phyloP scores from a whole-genome alignment of 2,888 invertebrate genomes.

The Epicampocera succincta region DNA sequence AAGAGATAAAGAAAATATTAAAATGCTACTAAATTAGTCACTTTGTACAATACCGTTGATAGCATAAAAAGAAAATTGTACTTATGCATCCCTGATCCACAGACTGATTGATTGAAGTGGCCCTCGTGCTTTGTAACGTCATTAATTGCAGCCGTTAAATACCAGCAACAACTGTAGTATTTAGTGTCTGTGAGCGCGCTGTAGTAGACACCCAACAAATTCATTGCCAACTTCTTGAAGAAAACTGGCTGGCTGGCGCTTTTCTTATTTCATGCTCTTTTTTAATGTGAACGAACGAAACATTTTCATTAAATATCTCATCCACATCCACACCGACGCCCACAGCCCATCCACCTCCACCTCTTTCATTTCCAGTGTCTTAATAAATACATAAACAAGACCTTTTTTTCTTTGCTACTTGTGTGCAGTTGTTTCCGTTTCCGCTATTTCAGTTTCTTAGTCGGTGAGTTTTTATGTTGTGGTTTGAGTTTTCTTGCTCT shows the following conservation, averaged over 20 bases:
- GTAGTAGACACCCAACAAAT: slow-evolving; percentile 42
- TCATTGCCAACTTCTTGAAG: slow-evolving; percentile 64
- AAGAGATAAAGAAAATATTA: too few species aligned
- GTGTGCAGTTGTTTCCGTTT: slow-evolving; percentile 66
- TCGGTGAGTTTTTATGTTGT: slow-evolving; percentile 48
- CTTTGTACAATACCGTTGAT: too few species aligned
- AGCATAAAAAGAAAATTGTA: too few species aligned
- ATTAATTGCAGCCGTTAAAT: slow-evolving; percentile 31
- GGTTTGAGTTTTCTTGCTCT: slow-evolving; percentile 54
- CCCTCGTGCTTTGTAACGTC: slow-evolving; percentile 18
- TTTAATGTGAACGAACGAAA: slow-evolving; percentile 49
- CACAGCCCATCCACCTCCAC: background rate
- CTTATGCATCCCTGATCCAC: too few species aligned
- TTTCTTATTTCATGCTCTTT: slow-evolving; percentile 35
- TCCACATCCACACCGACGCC: too few species aligned
- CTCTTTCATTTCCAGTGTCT: background rate
- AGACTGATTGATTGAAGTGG: too few species aligned
- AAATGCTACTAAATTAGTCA: too few species aligned
- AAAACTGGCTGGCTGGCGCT: slow-evolving; percentile 56
- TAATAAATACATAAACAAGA: slow-evolving; percentile 43
- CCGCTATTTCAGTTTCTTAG: slow-evolving; percentile 59
- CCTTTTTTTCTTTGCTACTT: slow-evolving; percentile 42
- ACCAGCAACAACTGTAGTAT: slow-evolving; percentile 45
- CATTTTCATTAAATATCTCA: slow-evolving; percentile 62
- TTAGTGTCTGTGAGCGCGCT: slow-evolving; percentile 29